These are phyloP conservation scores for Plecturocebus donacophilus DNA, from an alignment of 2,113 vertebrate genomes.

Conservation along the genomic window DNA sequence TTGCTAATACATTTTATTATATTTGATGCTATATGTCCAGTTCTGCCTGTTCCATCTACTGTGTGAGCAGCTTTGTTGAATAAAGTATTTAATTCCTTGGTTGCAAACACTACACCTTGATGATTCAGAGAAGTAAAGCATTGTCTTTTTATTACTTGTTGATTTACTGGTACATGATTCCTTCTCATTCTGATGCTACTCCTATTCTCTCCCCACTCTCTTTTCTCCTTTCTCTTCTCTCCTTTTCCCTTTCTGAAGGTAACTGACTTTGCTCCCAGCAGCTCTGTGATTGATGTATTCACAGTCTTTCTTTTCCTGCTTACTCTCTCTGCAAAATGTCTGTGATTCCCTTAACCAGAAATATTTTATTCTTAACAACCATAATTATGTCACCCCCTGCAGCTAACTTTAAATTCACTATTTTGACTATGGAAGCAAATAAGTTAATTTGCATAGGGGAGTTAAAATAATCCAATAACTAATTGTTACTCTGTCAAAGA, in stretches of 20 bases:
- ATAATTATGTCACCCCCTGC: constrained; percentile 42
- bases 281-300: not conserved
- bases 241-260: not conserved
- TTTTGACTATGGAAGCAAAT: constrained; percentile 65
- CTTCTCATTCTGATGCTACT: not conserved
- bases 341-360: constrained; percentile 56
- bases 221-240: not conserved
- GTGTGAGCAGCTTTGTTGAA: not conserved
- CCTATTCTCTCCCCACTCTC: not conserved
- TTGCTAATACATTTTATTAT: not conserved
- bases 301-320: not conserved
- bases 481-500: constrained; percentile 61
- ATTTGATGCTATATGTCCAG: not conserved
- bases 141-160: not conserved
- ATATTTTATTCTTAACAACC: constrained; percentile 62
- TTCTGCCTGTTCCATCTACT: not conserved
- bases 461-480: constrained; percentile 63
- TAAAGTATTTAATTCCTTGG: not conserved
- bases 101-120: not conserved
- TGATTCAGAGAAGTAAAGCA: not conserved
- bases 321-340: not conserved
- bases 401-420: constrained; percentile 52
- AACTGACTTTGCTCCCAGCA: not conserved
- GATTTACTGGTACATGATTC: not conserved
- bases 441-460: constrained; percentile 60